Evolutionary conservation across 2,888 invertebrate genomes (phyloP).

Genomic region (Spisula solida): DNA sequence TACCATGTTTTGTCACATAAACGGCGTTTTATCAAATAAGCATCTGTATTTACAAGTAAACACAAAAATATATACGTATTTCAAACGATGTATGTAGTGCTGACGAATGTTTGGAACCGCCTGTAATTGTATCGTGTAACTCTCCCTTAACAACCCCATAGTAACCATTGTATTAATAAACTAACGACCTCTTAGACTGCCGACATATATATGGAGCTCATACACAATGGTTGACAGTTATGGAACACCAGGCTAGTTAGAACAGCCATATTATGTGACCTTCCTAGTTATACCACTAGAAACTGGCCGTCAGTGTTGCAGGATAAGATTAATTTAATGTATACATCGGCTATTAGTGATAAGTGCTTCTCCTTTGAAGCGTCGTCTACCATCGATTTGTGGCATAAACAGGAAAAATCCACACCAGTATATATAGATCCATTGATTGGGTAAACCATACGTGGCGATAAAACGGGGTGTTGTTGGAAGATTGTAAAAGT

Average conservation of each 20-base stretch:
- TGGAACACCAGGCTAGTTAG: background rate
- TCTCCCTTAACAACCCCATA: background rate
- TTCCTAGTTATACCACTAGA: slow-evolving; percentile 41
- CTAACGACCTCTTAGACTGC: background rate
- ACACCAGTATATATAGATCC: background rate
- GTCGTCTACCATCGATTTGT: slow-evolving; percentile 49
- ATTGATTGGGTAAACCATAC: background rate
- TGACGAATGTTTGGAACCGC: too few species aligned
- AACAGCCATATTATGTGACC: slow-evolving; percentile 26
- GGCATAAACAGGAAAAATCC: slow-evolving; percentile 3
- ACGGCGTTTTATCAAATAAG: too few species aligned
- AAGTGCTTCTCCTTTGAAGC: slow-evolving; percentile 53
- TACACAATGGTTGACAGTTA: background rate
- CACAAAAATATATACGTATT: too few species aligned
- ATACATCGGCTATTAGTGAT: slow-evolving; percentile 62
- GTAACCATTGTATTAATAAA: background rate
- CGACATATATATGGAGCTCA: slow-evolving; percentile 6
- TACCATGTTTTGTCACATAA: too few species aligned
- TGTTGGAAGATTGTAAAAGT: background rate
- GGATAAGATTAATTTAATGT: slow-evolving; percentile 66
- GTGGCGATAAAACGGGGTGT: background rate
- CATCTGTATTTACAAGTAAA: too few species aligned
- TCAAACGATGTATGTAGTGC: too few species aligned
- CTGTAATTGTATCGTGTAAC: background rate
- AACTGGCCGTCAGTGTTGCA: slow-evolving; percentile 52